Evolutionary conservation across 2,888 invertebrate genomes (phyloP), one percentile per base, ranked within the genome.

Genomic region (Tillus elongatus): DNA sequence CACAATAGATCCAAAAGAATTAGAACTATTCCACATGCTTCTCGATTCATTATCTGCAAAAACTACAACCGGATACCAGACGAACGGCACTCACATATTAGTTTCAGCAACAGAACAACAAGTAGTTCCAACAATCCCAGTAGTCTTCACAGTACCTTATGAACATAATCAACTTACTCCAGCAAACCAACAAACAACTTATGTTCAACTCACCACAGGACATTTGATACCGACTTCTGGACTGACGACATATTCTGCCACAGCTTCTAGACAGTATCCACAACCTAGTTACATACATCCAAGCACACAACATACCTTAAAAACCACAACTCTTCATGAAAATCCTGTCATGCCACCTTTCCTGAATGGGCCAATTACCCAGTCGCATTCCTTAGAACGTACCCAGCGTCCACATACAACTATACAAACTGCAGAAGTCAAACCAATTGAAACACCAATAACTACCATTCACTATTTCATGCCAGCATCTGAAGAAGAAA

Each of bases 21-120:
- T 53, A 6, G 52, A 56, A 34, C 41, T 59, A 3, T 61, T 59
- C 37, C 54, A 56, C 28, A 51, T 52, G 11, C 46, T 61, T 13
- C 39, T 61, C 3, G 50, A 58, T 35, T 49, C 54, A 4, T 37
- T 61, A 24, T 49, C 57, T 4, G 36, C 44, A 4, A 52, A 52
- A 40, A 52, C 52, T 4, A 47, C 39, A 15, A 49, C 43, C 2
- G 45, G 47, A 13, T 36, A 41, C 28, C 39, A 41, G 35, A 29
- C 30, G 6, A 10, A 29, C 30, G 6, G 11, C 11, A 29, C n/a
- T 6, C n/a, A 29, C 11, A 6, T 6, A 29, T 8, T 8, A 6
- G n/a, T n/a, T 19, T 19, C 24, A 6, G 6, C 24, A n/a, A 19
- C 24, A 8, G 24, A 19, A 29, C n/a, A n/a, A n/a, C n/a, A n/a